A percentile compares a stretch with the other conserved stretches of the same genome.
Conservation (phyloP, 35 echinoderm and acorn worm species). For the Apostichopus japonicus region DNA sequence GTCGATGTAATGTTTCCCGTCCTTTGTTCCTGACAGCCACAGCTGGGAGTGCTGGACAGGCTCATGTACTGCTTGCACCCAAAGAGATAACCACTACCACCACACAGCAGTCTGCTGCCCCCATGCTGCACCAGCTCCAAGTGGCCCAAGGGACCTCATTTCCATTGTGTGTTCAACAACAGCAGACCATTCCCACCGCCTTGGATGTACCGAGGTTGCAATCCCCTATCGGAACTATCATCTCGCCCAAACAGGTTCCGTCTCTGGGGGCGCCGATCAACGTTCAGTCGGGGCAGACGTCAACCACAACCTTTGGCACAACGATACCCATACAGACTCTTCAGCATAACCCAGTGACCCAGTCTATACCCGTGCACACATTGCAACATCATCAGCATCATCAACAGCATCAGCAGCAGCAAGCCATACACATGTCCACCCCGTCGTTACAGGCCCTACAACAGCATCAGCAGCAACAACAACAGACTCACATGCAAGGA, state of each 20-base stretch:
- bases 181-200: neutral
- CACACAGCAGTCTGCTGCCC: neutral
- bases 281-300: neutral
- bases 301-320: neutral
- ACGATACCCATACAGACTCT: neutral
- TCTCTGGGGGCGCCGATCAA: neutral
- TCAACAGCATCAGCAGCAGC: neutral
- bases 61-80: constrained; percentile 22
- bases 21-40: constrained; percentile 1
- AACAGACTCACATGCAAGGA: neutral
- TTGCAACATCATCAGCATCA: neutral
- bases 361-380: neutral
- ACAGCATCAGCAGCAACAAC: neutral
- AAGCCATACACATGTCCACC: constrained; percentile 11
- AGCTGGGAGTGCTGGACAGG: neutral
- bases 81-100: neutral
- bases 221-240: no score
- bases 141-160: neutral
- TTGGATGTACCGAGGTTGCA: neutral
- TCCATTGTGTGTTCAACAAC: constrained; percentile 13
- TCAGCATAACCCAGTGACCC: neutral
- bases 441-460: neutral
- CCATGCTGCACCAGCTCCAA: constrained; percentile 12
- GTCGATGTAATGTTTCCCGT: no score
- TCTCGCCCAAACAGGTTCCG: no score